Evolutionary conservation across 1,140 invertebrate genomes (phyloP).

Genomic region (Drosophila equinoxialis): DNA sequence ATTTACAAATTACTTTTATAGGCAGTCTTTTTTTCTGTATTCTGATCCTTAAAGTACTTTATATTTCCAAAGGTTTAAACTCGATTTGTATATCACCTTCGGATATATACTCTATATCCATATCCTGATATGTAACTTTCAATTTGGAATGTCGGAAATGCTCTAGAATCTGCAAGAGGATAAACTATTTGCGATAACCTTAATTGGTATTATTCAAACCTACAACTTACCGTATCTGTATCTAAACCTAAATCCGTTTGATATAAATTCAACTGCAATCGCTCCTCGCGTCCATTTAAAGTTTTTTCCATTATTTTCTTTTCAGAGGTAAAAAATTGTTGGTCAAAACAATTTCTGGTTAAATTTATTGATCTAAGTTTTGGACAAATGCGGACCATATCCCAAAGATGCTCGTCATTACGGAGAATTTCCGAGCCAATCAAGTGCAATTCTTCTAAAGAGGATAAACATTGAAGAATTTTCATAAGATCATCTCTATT

Average conservation of each 20-base stretch:
- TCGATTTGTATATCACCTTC: constrained; percentile 1
- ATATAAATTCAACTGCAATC: constrained; percentile 18
- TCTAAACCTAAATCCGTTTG: neutral
- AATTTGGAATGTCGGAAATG: constrained; percentile 31
- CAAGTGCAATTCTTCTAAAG: constrained; percentile 35
- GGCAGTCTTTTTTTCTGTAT: neutral
- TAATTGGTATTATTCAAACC: neutral
- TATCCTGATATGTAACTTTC: constrained; percentile 6
- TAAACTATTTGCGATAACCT: no score
- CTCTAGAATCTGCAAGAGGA: constrained; percentile 16
- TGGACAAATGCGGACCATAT: constrained; percentile 25
- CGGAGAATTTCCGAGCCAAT: constrained; percentile 23
- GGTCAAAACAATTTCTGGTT: constrained; percentile 5
- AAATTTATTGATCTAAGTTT: constrained; percentile 19
- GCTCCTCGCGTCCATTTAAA: constrained; percentile 1
- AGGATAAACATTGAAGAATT: constrained; percentile 24
- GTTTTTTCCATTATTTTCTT: constrained; percentile 17
- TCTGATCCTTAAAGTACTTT: neutral
- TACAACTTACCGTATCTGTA: neutral
- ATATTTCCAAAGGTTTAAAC: neutral
- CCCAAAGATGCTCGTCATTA: constrained; percentile 32
- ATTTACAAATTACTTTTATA: no score
- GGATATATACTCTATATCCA: neutral
- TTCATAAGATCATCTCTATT: constrained; percentile 1
- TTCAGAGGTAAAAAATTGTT: constrained; percentile 20